Percentiles rank a stretch among this genome's conserved stretches.
Evolutionary conservation across 1,140 invertebrate genomes (phyloP).

Genomic region (Drosophila sp.): DNA sequence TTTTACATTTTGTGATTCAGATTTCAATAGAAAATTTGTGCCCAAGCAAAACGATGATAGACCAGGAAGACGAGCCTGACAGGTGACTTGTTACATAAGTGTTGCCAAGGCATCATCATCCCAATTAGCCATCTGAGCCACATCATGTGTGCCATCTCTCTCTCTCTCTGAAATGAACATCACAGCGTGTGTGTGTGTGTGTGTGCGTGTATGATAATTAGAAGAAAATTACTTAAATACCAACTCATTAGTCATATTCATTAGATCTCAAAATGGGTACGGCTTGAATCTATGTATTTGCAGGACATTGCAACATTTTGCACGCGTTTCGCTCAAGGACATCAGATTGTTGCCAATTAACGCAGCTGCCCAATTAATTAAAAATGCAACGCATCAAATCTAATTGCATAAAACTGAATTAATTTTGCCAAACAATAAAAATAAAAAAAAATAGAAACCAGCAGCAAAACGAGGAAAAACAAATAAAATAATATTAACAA

Average conservation of each 20-base stretch:
- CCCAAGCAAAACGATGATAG: too few species aligned
- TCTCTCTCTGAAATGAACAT: too few species aligned
- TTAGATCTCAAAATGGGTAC: neutral
- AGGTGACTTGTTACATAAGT: neutral
- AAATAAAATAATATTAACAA: conserved; percentile 24
- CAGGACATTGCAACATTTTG: neutral
- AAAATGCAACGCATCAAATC: conserved; percentile 60
- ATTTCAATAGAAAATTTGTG: neutral
- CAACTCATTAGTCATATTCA: neutral
- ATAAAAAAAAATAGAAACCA: conserved; percentile 7
- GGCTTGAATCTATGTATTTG: neutral
- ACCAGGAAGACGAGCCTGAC: too few species aligned
- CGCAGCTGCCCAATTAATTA: conserved; percentile 54
- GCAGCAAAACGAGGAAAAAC: conserved; percentile 12
- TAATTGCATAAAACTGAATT: conserved; percentile 62
- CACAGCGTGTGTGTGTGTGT: too few species aligned
- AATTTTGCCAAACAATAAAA: conserved; percentile 44
- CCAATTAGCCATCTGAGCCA: neutral
- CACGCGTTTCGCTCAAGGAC: neutral
- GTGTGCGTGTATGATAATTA: too few species aligned
- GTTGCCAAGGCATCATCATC: neutral
- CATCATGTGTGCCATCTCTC: too few species aligned
- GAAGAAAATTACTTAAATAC: neutral
- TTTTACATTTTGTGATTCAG: neutral
- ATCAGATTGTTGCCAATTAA: conserved; percentile 56